Conservation (phyloP, 2,113 vertebrate genomes). For the Mionectes macconnelli region DNA sequence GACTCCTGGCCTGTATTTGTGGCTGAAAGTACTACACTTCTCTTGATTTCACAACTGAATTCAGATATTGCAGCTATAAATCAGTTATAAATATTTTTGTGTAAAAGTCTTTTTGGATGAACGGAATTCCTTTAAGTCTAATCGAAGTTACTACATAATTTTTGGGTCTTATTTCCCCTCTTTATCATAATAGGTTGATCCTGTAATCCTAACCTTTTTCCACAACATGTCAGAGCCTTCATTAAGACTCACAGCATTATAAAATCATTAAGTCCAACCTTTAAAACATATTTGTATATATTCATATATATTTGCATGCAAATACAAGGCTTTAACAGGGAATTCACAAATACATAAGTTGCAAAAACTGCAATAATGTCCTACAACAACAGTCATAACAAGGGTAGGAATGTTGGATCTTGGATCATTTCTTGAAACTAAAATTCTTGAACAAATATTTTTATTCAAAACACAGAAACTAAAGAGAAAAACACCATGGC, state of each 20-base stretch:
- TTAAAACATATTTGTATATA: not conserved
- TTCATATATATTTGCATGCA: rapidly evolving
- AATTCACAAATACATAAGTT: not conserved
- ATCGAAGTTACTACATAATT: not conserved
- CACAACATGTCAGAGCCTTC: not conserved
- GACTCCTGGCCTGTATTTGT: not conserved
- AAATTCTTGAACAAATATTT: not conserved
- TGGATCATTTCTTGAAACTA: not conserved
- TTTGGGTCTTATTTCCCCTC: not conserved
- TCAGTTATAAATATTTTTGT: not conserved
- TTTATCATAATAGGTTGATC: not conserved
- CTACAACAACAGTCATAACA: not conserved
- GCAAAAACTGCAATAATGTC: not conserved
- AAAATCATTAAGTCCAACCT: too few relatives aligned
- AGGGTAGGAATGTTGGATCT: not conserved
- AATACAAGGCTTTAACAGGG: not conserved
- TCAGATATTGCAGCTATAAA: not conserved
- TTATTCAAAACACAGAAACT: not conserved
- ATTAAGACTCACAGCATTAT: not conserved
- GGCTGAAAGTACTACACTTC: not conserved
- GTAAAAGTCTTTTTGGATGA: not conserved
- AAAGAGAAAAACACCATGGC: not conserved
- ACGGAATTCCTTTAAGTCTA: not conserved
- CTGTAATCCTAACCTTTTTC: not conserved
- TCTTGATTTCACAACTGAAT: not conserved